Base-by-base conservation (phyloP, 2,797 vertebrate species). In the Cuniculus paca region DNA sequence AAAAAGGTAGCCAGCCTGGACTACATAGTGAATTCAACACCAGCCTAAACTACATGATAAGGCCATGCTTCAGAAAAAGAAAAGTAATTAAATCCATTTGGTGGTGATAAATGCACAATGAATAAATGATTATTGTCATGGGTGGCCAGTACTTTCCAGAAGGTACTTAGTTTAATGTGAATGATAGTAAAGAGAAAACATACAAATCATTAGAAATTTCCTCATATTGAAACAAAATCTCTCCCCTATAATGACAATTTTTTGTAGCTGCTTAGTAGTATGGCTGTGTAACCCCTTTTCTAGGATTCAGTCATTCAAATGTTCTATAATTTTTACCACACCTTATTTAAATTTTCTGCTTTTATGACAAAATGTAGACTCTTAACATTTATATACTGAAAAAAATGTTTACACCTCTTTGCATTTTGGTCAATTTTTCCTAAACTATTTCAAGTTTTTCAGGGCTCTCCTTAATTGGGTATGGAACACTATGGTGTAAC, bases 91-190 rank as follows among this genome's bases (percentile, higher is more conserved):
- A 88, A 81, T 39, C n/a, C 26, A 58, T 65, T 88, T 39, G 77
- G 20, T 74, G 36, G 22, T 6, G 60, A 89, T 42, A 87, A 79
- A 96, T 92, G 58, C 14, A 90, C 52, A 72, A 87, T 74, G 22
- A 94, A 70, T 75, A 48, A 34, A 50, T 34, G 75, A 36, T 26
- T 94, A 78, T 34, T 68, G 61, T 52, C 24, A 50, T 65, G 56
- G 50, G 45, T 60, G 83, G 56, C 58, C 91, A 24, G 28, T 34
- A 82, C 42, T n/a, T 91, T 63, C 7, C 24, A 86, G 31, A 86
- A 94, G 63, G 17, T 87, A 56, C 86, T 63, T 34, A 74, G 45
- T 79, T 93, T 50, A 91, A 86, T 50, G 75, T 93, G 63, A 96
- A 80, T 34, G 36, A 48, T 20, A 39, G 2, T 50, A 52, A 88